Evolutionary conservation across 1,140 invertebrate genomes (phyloP), one percentile per base, ranked within the genome.

Genomic region (Rhyacophila brunnea): DNA sequence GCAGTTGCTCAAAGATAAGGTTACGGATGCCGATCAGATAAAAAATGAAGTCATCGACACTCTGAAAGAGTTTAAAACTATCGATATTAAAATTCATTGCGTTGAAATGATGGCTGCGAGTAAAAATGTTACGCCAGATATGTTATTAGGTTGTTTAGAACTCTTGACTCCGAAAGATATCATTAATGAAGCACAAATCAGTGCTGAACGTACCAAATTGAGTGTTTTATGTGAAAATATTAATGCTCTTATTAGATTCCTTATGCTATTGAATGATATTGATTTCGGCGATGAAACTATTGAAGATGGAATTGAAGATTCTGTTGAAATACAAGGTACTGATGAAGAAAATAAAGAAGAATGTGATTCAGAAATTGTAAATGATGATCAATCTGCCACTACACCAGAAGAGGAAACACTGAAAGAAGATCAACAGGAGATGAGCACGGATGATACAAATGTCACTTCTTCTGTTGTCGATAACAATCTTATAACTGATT

Each of bases 1-100:
- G 65, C 83, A 82, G 34, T 78, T 85, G 62, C 71, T 92, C 6
- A 84, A 86, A 62, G 76, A 75, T 57, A 62, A 64, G 19, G 50
- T 68, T 6, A 20, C 53, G n/a, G 35, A 65, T 6, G 73, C 78
- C 38, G 81, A 82, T 48, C 79, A 83, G 49, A 74, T 74, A 48
- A 76, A 79, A 63, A 51, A 71, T 68, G 48, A 84, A 81, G 46
- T 82, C 62, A 65, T 80, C 72, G 67, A 70, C 70, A 68, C 77
- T 71, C 62, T 81, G 78, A 74, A 74, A 13, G 87, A 91, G 66
- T 75, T 95, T 32, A 86, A 87, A 73, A 94, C 89, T 0, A 76
- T 83, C 42, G 86, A 90, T 70, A 79, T 91, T 35, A 83, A 83
- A 55, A 79, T 85, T 57, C 87, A 91, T 70, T 85, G 80, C 32